Percentiles rank a stretch among this genome's conserved stretches.
phyloP scores from a whole-genome alignment of 2,797 vertebrate genomes.

The Enteromius fasciolatus region DNA sequence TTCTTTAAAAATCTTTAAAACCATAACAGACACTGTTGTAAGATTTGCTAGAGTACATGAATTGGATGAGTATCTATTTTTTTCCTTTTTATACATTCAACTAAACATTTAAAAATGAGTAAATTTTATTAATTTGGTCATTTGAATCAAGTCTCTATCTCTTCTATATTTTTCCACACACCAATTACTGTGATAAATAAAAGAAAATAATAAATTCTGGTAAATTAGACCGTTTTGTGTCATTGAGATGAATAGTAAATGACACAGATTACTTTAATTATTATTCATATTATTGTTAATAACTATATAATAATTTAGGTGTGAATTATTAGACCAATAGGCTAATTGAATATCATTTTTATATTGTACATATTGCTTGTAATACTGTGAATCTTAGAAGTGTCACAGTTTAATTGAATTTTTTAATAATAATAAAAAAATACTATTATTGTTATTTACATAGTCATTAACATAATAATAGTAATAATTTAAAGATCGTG shows the following conservation, averaged over 20 bases:
- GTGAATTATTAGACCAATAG: background rate
- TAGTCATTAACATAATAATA: background rate
- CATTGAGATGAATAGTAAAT: background rate
- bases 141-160: background rate
- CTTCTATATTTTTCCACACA: background rate
- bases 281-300: background rate
- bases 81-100: background rate
- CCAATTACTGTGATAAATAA: background rate
- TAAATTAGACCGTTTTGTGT: background rate
- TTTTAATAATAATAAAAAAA: no score
- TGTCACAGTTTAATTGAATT: background rate
- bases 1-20: background rate
- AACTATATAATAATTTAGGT: background rate
- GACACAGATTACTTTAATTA: background rate
- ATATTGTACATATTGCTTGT: background rate
- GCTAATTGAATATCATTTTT: background rate
- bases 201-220: background rate
- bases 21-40: background rate
- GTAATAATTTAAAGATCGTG: background rate
- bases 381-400: background rate
- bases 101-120: background rate
- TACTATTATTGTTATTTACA: no score
- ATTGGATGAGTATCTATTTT: background rate
- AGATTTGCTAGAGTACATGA: background rate
- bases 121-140: background rate